phyloP scores from a whole-genome alignment of 1,140 invertebrate species.

The Saccostrea echinata region DNA sequence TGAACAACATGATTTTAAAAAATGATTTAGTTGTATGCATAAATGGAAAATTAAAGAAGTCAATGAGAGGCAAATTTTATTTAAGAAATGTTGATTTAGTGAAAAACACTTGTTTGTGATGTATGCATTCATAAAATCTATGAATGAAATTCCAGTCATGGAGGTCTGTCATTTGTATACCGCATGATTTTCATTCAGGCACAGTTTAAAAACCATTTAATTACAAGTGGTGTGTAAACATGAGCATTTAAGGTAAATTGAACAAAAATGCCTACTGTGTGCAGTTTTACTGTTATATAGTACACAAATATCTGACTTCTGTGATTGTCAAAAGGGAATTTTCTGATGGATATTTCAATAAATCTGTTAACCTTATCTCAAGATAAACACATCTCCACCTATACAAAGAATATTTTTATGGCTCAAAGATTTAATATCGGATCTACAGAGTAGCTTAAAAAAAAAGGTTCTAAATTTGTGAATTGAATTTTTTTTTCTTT shows the following conservation, averaged over 20 bases:
- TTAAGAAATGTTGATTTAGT: too few relatives aligned
- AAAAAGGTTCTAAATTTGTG: background rate
- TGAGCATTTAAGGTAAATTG: background rate
- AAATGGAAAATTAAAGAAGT: too few relatives aligned
- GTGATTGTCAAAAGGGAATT: background rate
- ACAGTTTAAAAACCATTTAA: background rate
- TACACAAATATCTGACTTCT: background rate
- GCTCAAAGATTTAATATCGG: background rate
- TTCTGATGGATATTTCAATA: constrained; percentile 2
- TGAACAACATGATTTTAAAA: too few relatives aligned
- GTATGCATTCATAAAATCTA: background rate
- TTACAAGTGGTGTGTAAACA: background rate
- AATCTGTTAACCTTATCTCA: constrained; percentile 30
- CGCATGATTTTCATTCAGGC: background rate
- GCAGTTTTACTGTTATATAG: background rate
- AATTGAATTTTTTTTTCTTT: too few relatives aligned
- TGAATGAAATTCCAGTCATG: background rate
- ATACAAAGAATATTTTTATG: constrained; percentile 15
- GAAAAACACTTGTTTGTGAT: too few relatives aligned
- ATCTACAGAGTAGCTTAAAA: background rate
- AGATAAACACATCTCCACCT: background rate
- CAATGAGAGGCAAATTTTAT: too few relatives aligned
- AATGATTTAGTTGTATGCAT: too few relatives aligned
- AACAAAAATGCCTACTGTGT: background rate
- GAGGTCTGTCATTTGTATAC: background rate